Conservation (phyloP, 2,888 invertebrate species). For the Tanytarsus gracilentus region DNA sequence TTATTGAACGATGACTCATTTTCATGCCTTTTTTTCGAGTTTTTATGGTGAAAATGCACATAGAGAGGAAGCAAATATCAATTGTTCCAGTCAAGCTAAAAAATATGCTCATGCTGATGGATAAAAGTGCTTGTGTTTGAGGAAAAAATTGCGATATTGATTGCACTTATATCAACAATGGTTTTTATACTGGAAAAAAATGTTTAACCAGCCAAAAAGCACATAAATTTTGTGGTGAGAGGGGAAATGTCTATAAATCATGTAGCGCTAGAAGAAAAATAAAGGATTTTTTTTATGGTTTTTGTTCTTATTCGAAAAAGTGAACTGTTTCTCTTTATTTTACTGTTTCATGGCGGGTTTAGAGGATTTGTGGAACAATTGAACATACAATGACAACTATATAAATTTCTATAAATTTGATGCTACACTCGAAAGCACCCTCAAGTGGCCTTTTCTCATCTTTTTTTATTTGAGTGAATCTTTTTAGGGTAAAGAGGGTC, state of each 20-base stretch:
- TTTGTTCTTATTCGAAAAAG: not conserved
- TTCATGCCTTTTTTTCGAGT: not conserved
- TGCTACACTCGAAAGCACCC: not conserved
- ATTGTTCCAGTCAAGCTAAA: not conserved
- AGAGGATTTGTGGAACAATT: not conserved
- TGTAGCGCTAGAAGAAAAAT: not conserved
- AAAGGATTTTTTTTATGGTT: not conserved
- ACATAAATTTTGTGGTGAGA: constrained; percentile 14
- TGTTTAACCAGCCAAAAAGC: constrained; percentile 25
- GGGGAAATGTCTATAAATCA: constrained; percentile 15
- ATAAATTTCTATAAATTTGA: not conserved
- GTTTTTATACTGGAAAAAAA: not conserved
- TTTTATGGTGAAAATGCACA: not conserved
- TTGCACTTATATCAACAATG: constrained; percentile 13
- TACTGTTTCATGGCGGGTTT: not conserved
- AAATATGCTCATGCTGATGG: too few relatives aligned
- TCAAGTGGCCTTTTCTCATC: not conserved
- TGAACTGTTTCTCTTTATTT: not conserved
- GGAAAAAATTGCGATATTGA: not conserved
- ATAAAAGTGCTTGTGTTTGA: too few relatives aligned
- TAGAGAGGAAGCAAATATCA: constrained; percentile 11
- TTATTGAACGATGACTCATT: constrained; percentile 4
- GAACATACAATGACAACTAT: constrained; percentile 1
- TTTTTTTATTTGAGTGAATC: not conserved
- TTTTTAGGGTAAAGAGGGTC: not conserved